These are phyloP conservation scores for Echinarachnius parma DNA, from an alignment of 53 echinoderm and acorn worm genomes.

Conservation along the genomic window DNA sequence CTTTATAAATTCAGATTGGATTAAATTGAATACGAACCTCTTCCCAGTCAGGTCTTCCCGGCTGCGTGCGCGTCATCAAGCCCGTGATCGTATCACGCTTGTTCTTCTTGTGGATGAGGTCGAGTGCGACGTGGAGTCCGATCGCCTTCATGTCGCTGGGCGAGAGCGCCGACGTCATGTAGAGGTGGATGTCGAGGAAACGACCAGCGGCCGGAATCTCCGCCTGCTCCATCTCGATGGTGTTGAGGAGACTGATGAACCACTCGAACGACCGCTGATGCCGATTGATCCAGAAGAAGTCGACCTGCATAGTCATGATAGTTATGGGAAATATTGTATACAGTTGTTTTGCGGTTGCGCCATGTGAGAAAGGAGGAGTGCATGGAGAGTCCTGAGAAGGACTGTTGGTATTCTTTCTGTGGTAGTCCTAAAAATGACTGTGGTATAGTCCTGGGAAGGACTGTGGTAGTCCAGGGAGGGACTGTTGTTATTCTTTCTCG, in stretches of 20 bases:
- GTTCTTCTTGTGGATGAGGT: slow-evolving; percentile 85
- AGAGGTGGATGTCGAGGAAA: slow-evolving; percentile 87
- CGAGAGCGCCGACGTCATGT: slow-evolving; percentile 92
- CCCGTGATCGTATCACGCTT: slow-evolving; percentile 89
- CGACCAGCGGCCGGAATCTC: slow-evolving; percentile 63
- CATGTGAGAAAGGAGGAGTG: no score
- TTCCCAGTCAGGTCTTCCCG: slow-evolving; percentile 91
- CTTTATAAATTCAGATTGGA: not conserved
- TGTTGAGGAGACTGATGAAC: slow-evolving; percentile 89
- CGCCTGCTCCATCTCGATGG: slow-evolving; percentile 86
- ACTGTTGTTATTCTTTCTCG: no score
- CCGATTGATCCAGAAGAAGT: slow-evolving; percentile 96
- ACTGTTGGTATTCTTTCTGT: no score
- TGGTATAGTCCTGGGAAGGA: no score
- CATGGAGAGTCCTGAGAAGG: no score
- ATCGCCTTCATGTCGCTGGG: slow-evolving; percentile 95
- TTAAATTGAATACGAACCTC: slow-evolving; percentile 36
- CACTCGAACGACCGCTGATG: slow-evolving; percentile 96
- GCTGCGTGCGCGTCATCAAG: slow-evolving; percentile 84
- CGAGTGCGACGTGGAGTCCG: slow-evolving; percentile 86
- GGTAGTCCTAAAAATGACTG: no score
- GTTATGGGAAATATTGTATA: no score
- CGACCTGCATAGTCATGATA: no score
- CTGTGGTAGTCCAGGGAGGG: no score
- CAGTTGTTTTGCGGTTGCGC: no score